Base-by-base conservation (phyloP, 2,797 vertebrate genomes). In the Acanthurus tractus region DNA sequence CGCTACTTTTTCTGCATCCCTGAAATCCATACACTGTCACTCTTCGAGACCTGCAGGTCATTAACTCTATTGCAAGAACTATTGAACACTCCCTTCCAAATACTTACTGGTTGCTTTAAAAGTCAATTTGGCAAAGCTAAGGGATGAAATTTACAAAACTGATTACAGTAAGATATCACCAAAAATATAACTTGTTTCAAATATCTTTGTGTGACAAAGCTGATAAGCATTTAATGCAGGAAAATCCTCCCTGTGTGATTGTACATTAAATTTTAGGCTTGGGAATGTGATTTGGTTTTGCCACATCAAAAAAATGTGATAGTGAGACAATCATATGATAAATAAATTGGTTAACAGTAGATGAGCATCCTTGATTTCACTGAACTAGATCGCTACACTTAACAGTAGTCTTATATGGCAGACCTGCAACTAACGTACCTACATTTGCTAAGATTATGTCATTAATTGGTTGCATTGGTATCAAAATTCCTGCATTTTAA, bases 21-120 rank as follows among this genome's bases (percentile, higher is more conserved):
- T 49, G 36, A 77, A 70, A 81, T 82, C 79, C 76, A 55, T 56
- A 65, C 63, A 59, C 74, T 81, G 78, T 81, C 82, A 81, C 67
- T 86, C 78, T 78, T 40, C 8, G 0, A 8, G 9, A 79, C 75
- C 70, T 45, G 59, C 10, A 8, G 63, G 38, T 72, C 56, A 11
- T 83, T 75, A 38, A 55, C 23, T 40, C 49, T 65, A 67, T 67
- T 29, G 25, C 25, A 70, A 59, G 56, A 3, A 61, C 40, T 55
- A 38, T 58, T 18, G 2, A 70, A 29, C 14, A 36, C 22, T 45
- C 42, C 56, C 17, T 42, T 22, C 40, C 50, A 76, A 76, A 40
- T 40, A 11, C 1, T 40, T 8, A 40, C 38, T 9, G 15, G 22
- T 34, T 63, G 25, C 53, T 57, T 61, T 8, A 49, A 12, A 0